Evolutionary conservation across 2,113 vertebrate species (phyloP), one percentile per base, ranked within the genome.

Genomic region (Passer domesticus): DNA sequence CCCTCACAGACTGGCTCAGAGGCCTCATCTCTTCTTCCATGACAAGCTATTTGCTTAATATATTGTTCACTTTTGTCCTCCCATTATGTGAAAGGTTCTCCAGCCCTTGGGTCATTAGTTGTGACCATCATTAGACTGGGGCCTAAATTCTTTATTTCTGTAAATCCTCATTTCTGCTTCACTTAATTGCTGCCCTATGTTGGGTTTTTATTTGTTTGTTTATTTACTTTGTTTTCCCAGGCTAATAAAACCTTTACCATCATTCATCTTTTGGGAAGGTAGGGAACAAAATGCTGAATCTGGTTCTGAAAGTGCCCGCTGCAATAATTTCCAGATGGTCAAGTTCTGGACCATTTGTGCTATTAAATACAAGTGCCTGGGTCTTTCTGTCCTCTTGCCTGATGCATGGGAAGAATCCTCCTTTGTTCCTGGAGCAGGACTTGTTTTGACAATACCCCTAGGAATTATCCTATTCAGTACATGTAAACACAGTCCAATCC

Each of bases 1-100:
- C 1, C 24, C 39, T 44, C 43, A 31, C 6, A 30, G 31, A 14
- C 5, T 28, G 39, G 15, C 6, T 41, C 39, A n/a, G 70, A 46
- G 53, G 14, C 7, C 4, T 15, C 50, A 12, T 2, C 46, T 13
- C 2, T 9, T n/a, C 41, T 31, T 28, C 33, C 10, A 4, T 0
- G 4, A 28, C 0, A 0, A 50, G 46, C 2, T 2, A 3, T 31
- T 84, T 37, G 11, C 27, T 46, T 10, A 16, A 41, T 25, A 3
- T 5, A 6, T 0, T 6, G 22, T 18, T 30, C 33, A 11, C 14
- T 82, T 46, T 31, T 27, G 22, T 68, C 7, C 20, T 25, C 17
- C 21, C 12, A 0, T 13, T 17, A 15, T 50, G 20, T 8, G 14
- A 46, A 62, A 75, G 10, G 66, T 24, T 58, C 47, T 53, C 5